Evolutionary conservation across 2,888 invertebrate species (phyloP).

Genomic region (Bedellia somnulentella): DNA sequence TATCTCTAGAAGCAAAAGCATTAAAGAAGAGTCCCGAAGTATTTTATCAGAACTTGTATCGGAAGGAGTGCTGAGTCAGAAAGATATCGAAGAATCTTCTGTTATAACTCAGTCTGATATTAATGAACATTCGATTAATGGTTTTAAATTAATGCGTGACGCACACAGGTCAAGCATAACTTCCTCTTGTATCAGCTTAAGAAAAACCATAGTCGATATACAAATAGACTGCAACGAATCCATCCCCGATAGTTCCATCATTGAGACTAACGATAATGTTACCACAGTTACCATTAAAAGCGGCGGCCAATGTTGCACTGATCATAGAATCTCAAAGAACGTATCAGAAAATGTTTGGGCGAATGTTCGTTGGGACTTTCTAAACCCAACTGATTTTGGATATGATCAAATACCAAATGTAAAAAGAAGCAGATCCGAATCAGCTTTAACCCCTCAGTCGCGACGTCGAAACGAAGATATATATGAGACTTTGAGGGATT

Average conservation of each 20-base stretch:
- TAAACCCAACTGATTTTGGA: conserved; percentile 46
- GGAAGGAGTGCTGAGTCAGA: conserved; percentile 45
- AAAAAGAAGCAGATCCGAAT: conserved; percentile 47
- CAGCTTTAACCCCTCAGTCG: conserved; percentile 40
- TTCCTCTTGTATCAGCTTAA: conserved; percentile 27
- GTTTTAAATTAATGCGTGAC: conserved; percentile 29
- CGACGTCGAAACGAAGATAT: conserved; percentile 41
- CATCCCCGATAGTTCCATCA: conserved; percentile 28
- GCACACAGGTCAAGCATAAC: conserved; percentile 32
- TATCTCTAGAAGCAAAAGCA: conserved; percentile 16
- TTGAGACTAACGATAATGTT: conserved; percentile 36
- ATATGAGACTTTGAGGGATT: conserved; percentile 38
- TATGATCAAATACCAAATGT: conserved; percentile 47
- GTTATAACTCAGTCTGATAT: conserved; percentile 33
- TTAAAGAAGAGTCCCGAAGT: conserved; percentile 34
- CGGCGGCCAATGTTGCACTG: conserved; percentile 41
- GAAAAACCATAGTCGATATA: conserved; percentile 43
- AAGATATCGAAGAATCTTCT: conserved; percentile 44
- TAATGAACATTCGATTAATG: conserved; percentile 24
- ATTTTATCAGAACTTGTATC: conserved; percentile 44
- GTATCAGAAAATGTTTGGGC: conserved; percentile 50
- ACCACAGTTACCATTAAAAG: conserved; percentile 41
- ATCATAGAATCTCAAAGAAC: conserved; percentile 51
- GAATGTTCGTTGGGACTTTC: conserved; percentile 48
- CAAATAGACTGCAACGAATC: conserved; percentile 40